Evolutionary conservation across 2,888 invertebrate species (phyloP), one percentile per base, ranked within the genome.

Genomic region (Pecten maximus): DNA sequence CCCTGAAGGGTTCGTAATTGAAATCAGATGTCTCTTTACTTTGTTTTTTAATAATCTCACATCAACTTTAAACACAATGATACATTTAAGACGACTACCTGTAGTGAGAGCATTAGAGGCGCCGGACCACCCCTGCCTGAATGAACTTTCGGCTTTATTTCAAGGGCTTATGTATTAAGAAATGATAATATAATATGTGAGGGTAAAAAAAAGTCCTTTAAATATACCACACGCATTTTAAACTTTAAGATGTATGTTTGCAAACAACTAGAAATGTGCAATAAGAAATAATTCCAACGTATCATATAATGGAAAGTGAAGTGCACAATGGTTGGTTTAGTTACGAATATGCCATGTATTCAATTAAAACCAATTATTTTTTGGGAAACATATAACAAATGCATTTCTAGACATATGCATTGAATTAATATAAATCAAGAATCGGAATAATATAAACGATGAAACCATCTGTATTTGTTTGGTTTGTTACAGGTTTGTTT

Each of bases 21-120:
- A 74, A 74, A 74, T 74, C 74, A 74, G 28, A 74, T 74, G 74
- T 74, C 28, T 28, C 74, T 35, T 74, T 74, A 74, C 74, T 74
- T 74, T 74, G 74, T 74, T 74, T 74, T 74, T 74, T 74, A 74
- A 74, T 74, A 35, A 74, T 74, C 74, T 74, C 35, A 28, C 74
- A 74, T 74, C 35, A 35, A 28, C 12, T 28, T 35, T 74, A 74
- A 74, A 74, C 74, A 74, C 74, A 74, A 74, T 74, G 74, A 74
- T 74, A 74, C 74, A 54, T 74, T 74, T 23, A 74, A 3, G 35
- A 15, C 74, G 74, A 74, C 74, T 74, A 74, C 74, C 74, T 74
- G 74, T 74, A 74, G 74, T 16, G 74, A 74, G 35, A 28, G 74
- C 74, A 74, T 74, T 74, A 74, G 1, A 35, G 74, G 74, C 74